Evolutionary conservation across 2,888 invertebrate genomes (phyloP).

Genomic region (Rhynchonema sp.): DNA sequence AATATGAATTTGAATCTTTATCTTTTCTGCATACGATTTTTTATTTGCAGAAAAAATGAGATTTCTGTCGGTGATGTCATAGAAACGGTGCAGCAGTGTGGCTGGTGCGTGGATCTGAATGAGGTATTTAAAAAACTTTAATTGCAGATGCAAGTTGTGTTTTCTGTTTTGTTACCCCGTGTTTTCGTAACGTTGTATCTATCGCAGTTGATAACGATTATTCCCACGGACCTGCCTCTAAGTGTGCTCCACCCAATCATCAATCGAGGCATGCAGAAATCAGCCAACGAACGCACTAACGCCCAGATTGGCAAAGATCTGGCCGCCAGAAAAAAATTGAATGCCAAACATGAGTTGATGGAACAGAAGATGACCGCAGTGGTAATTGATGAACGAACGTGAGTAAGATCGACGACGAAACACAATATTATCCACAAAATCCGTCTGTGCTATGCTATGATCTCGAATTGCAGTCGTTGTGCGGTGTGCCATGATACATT

Average conservation of each 20-base stretch:
- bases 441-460: too few species aligned
- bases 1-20: too few species aligned
- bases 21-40: too few species aligned
- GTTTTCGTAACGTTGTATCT: too few species aligned
- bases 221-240: not conserved
- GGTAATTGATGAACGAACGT: not conserved
- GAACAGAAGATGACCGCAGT: not conserved
- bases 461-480: not conserved
- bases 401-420: too few species aligned
- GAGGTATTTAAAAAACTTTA: not conserved
- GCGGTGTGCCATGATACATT: not conserved
- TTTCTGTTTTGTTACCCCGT: too few species aligned
- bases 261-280: not conserved
- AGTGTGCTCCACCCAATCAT: not conserved
- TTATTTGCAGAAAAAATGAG: too few species aligned
- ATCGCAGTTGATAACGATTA: not conserved
- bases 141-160: too few species aligned
- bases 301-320: not conserved
- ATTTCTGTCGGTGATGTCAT: too few species aligned
- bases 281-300: not conserved
- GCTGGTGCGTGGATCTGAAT: too few species aligned
- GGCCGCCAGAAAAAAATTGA: not conserved
- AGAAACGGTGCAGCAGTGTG: too few species aligned
- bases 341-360: not conserved
- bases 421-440: too few species aligned